Conservation (phyloP, 1,140 invertebrate genomes). For the Pseudomyrmex dendroicus region DNA sequence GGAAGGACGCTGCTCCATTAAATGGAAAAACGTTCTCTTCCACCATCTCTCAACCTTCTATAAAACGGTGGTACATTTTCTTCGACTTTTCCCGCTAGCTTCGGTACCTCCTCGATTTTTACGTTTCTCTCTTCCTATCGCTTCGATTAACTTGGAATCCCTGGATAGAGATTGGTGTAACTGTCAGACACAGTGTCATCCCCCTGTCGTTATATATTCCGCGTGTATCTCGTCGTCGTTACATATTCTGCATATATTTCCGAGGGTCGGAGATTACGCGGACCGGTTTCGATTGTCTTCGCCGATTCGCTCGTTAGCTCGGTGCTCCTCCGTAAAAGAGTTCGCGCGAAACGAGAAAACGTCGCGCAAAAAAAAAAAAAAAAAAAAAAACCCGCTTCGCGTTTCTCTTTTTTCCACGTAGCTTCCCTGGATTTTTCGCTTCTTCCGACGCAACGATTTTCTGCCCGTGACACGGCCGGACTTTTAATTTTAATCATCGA, state of each 20-base stretch:
- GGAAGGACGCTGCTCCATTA: constrained; percentile 57
- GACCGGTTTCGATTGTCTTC: constrained; percentile 55
- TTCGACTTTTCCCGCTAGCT: constrained; percentile 39
- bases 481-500: constrained; percentile 81
- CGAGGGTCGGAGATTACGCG: constrained; percentile 53
- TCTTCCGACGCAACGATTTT: constrained; percentile 73
- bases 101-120: constrained; percentile 50
- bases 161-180: constrained; percentile 45
- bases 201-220: constrained; percentile 48
- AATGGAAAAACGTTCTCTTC: constrained; percentile 62
- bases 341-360: constrained; percentile 31
- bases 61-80: constrained; percentile 55
- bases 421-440: constrained; percentile 65
- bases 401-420: constrained; percentile 39
- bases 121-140: constrained; percentile 53
- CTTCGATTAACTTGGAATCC: constrained; percentile 59
- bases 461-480: constrained; percentile 75
- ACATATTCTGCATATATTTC: constrained; percentile 61
- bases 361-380: constrained; percentile 22
- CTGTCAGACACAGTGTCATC: constrained; percentile 45
- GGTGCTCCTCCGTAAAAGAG: constrained; percentile 31
- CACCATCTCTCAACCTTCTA: constrained; percentile 50
- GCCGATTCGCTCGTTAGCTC: constrained; percentile 54
- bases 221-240: constrained; percentile 54
- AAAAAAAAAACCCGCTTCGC: neutral